Evolutionary conservation across 2,888 invertebrate genomes (phyloP), one percentile per base, ranked within the genome.

Genomic region (Cataglyphis livida): DNA sequence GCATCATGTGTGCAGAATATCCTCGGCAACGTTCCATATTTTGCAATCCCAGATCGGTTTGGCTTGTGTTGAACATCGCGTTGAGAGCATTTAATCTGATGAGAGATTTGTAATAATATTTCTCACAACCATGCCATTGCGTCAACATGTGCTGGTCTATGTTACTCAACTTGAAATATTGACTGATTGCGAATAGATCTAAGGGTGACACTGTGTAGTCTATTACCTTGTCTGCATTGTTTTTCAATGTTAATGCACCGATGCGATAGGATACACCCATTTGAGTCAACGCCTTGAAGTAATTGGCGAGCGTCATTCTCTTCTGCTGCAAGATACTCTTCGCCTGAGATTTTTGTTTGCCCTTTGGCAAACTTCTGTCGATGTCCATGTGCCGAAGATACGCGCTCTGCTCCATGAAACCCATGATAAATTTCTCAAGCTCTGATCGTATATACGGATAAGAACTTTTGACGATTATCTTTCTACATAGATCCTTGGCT

Each of bases 1-100:
- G 95, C 95, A 98, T 95, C 61, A 99, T 95, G 91, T 98, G 97
- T 25, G 97, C 96, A 0, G 98, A 96, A 93, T 97, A 98, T 66
- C 99, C 99, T 93, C 97, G 97, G 91, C 98, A 97, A 73, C 98
- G 96, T 90, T 98, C 98, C 71, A 98, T 96, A 90, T 98, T 98
- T 70, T 96, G 97, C 0, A 96, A 95, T 0, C 98, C 98, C 66
- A 99, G 95, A 91, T 99, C 98, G 89, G 97, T 96, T 38, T 97
- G 96, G 0, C 98, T 97, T 0, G 96, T 96, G 59, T 96, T 95
- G 7, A 98, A 92, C 0, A 96, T 96, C 0, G 95, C 94, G 6
- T 96, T 95, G 32, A 98, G 95, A 21, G 96, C 95, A 70, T 97
- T 96, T 84, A 97, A 95, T 65, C 97, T 95, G 21, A 97, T 96